Evolutionary conservation across 2,113 vertebrate species (phyloP).

Genomic region (Microcebus griseorufus): DNA sequence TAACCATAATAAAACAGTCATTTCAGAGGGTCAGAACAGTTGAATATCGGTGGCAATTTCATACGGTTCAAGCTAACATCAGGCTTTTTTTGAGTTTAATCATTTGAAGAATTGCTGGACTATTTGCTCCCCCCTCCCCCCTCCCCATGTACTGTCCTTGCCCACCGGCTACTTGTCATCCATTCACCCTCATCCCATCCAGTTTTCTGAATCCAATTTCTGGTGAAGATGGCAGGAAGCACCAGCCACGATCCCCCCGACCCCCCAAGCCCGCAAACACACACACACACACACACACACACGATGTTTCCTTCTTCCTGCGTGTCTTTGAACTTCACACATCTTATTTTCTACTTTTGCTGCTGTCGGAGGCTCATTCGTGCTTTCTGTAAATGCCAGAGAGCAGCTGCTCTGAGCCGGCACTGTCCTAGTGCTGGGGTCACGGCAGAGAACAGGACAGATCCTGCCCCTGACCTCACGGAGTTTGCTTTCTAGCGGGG

Average conservation of each 20-base stretch:
- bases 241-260: background rate
- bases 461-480: background rate
- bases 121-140: background rate
- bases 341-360: background rate
- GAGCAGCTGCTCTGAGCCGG: background rate
- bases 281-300: background rate
- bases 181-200: background rate
- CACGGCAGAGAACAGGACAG: background rate
- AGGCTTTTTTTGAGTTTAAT: background rate
- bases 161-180: background rate
- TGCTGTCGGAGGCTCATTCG: background rate
- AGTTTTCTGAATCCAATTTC: background rate
- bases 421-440: background rate
- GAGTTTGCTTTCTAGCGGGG: background rate
- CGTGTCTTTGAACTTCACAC: background rate
- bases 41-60: background rate
- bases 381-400: background rate
- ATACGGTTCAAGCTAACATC: background rate
- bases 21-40: background rate
- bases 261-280: background rate
- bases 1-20: background rate
- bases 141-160: too few species aligned
- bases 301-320: background rate
- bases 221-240: background rate
- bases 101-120: too few species aligned